Evolutionary conservation across 2,888 invertebrate species (phyloP).

Genomic region (Morpho achilles): DNA sequence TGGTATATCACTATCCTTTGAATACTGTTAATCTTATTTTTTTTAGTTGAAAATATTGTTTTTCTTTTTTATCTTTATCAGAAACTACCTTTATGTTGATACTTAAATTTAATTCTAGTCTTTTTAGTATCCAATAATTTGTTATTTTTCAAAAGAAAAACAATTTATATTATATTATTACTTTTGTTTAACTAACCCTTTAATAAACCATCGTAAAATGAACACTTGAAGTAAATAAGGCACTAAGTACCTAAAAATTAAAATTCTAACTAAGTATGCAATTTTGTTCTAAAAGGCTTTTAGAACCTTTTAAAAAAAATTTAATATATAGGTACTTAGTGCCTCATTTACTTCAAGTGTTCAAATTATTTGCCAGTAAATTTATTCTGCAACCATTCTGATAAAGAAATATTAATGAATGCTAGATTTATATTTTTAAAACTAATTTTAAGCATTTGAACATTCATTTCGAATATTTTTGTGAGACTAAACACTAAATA

Average conservation of each 20-base stretch:
- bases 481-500: slow-evolving; percentile 40
- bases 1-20: too few species aligned
- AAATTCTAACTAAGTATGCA: too few species aligned
- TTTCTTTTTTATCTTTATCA: slow-evolving; percentile 5
- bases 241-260: too few species aligned
- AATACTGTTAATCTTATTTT: too few species aligned
- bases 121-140: not conserved
- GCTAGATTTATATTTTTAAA: not conserved
- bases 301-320: too few species aligned
- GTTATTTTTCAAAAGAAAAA: not conserved
- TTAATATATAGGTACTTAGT: too few species aligned
- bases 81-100: not conserved
- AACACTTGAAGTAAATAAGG: too few species aligned
- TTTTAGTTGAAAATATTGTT: too few species aligned
- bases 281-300: too few species aligned
- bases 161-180: not conserved
- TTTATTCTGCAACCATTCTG: not conserved
- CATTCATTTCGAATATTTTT: slow-evolving; percentile 24
- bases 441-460: slow-evolving; percentile 3
- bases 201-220: too few species aligned
- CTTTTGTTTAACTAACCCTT: not conserved
- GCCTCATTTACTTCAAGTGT: too few species aligned
- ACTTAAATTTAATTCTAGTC: not conserved
- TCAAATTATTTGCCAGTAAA: too few species aligned
- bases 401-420: not conserved